These are phyloP conservation scores for Eupithecia inturbata DNA, from an alignment of 2,888 invertebrate species.

Conservation along the genomic window DNA sequence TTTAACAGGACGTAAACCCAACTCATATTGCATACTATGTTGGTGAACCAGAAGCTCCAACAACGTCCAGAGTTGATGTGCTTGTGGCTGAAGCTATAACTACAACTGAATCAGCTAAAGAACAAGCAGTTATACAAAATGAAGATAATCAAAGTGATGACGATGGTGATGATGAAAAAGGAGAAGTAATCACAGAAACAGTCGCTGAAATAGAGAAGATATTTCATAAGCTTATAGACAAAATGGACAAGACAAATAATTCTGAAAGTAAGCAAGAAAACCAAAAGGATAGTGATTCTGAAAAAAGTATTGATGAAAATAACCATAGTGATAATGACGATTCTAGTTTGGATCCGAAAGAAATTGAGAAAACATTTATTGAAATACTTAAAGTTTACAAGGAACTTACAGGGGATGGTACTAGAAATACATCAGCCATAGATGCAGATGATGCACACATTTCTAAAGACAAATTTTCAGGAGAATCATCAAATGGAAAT, in stretches of 20 bases:
- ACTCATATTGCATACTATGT: conserved; percentile 24
- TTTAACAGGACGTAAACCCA: conserved; percentile 23
- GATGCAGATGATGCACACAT: background rate
- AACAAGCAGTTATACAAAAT: background rate
- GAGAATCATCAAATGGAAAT: background rate
- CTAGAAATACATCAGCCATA: background rate
- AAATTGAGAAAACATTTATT: background rate
- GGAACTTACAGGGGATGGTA: background rate
- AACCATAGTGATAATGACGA: background rate
- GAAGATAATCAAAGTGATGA: background rate
- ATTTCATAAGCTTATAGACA: background rate
- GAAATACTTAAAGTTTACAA: background rate
- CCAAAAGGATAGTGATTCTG: background rate
- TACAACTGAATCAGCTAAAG: background rate
- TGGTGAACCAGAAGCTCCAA: conserved; percentile 20
- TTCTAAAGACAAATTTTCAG: background rate
- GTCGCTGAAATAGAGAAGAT: conserved; percentile 30
- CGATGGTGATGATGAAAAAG: background rate
- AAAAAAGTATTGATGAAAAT: background rate
- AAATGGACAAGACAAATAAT: background rate
- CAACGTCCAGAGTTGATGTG: background rate
- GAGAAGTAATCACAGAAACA: conserved; percentile 27
- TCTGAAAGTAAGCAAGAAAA: conserved; percentile 10
- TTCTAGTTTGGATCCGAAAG: background rate
- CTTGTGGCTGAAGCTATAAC: background rate